Percentiles rank a stretch among this genome's conserved stretches.
phyloP scores from a whole-genome alignment of 2,888 invertebrate species.

The Amblyjoppa fuscipennis region DNA sequence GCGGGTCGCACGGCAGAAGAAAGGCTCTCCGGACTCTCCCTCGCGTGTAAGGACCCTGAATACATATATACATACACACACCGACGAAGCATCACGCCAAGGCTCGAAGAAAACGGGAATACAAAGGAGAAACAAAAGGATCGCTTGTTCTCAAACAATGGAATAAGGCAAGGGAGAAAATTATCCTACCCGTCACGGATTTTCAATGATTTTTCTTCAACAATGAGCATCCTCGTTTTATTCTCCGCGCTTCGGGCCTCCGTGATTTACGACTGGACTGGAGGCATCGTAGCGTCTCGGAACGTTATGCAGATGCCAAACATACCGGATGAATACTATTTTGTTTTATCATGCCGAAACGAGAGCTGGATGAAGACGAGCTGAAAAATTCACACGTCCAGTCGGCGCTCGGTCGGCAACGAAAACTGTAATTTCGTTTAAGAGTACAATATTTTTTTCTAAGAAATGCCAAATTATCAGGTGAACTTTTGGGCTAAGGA shows the following conservation, averaged over 20 bases:
- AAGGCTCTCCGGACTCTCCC: not conserved
- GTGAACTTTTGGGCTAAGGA: no score
- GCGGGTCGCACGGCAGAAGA: conserved; percentile 28
- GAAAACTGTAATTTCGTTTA: no score
- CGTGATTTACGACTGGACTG: conserved; percentile 18
- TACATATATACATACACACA: not conserved
- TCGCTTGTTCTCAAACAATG: conserved; percentile 43
- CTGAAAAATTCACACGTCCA: no score
- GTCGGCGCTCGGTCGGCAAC: no score
- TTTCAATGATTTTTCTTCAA: conserved; percentile 33
- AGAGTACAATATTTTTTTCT: no score
- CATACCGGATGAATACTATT: not conserved
- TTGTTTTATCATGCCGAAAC: not conserved
- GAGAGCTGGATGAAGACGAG: no score
- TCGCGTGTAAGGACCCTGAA: conserved; percentile 6
- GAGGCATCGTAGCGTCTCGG: not conserved
- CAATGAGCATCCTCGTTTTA: conserved; percentile 21
- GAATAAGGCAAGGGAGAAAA: conserved; percentile 22
- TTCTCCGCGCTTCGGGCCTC: not conserved
- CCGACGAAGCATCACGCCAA: conserved; percentile 30
- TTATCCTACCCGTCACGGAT: conserved; percentile 40
- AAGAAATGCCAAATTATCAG: no score
- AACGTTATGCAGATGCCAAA: conserved; percentile 23
- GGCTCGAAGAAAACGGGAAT: conserved; percentile 19
- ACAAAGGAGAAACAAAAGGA: conserved; percentile 38